Conservation (phyloP, 2,113 vertebrate species). For the Caranx ignobilis region DNA sequence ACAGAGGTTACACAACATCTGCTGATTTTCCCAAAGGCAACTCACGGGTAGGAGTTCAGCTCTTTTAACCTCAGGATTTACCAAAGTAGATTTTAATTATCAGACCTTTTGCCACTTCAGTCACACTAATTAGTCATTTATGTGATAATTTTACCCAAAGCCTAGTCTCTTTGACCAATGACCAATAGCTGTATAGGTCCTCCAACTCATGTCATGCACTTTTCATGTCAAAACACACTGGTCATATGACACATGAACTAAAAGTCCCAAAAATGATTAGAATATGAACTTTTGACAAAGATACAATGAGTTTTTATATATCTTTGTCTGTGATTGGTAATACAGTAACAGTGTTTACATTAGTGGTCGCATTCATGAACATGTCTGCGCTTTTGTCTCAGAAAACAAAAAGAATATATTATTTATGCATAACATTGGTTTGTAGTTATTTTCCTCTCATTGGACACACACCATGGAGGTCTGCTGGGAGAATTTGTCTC, state of each 20-base stretch:
- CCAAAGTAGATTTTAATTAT: background rate
- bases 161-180: background rate
- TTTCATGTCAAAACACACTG: background rate
- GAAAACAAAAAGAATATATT: background rate
- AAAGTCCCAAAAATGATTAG: background rate
- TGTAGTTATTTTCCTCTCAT: background rate
- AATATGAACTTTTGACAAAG: background rate
- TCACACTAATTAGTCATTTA: background rate
- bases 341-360: background rate
- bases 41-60: background rate
- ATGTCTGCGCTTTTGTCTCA: background rate
- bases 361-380: background rate
- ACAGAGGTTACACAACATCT: background rate
- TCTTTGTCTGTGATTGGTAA: background rate
- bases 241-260: background rate
- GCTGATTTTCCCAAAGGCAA: conserved; percentile 8
- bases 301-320: background rate
- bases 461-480: background rate
- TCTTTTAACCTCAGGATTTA: background rate
- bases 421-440: background rate
- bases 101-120: background rate
- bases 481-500: background rate
- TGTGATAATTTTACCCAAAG: background rate
- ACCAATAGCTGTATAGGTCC: background rate
- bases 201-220: background rate